Conservation (phyloP, 2,113 vertebrate species). For the Pseudopipra pipra region DNA sequence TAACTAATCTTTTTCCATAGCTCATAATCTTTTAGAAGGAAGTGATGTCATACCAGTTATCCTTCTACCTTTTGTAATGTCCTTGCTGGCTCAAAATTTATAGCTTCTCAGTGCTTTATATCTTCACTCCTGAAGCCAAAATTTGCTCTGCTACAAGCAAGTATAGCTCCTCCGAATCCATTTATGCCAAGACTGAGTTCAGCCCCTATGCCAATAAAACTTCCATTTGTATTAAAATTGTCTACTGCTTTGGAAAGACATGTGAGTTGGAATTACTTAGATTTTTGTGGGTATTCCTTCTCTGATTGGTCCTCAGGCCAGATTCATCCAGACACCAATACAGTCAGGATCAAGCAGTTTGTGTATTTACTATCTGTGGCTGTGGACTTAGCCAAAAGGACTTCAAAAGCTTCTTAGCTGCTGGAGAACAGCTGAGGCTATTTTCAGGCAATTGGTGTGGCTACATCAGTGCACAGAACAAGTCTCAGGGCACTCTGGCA, state of each 20-base stretch:
- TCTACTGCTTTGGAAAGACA: neutral
- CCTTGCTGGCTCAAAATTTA: neutral
- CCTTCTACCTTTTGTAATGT: neutral
- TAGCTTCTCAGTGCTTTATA: neutral
- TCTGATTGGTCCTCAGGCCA: neutral
- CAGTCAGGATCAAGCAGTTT: neutral
- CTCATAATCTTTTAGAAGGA: neutral
- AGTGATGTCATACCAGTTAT: neutral
- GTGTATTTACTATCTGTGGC: neutral
- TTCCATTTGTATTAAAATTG: slow-evolving; percentile 30
- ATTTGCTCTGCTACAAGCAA: slow-evolving; percentile 1
- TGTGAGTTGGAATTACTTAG: neutral
- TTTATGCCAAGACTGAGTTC: neutral
- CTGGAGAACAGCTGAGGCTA: neutral
- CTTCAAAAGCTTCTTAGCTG: neutral
- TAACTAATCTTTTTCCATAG: neutral
- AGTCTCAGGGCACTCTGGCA: neutral
- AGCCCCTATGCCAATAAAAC: slow-evolving; percentile 18
- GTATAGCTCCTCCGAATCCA: neutral
- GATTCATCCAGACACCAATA: neutral
- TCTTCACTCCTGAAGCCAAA: neutral
- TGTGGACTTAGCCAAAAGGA: neutral
- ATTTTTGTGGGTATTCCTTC: neutral
- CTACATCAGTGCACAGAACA: neutral
- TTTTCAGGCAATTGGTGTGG: neutral